phyloP scores from a whole-genome alignment of 1,140 invertebrate species.

The Panonychus citri region DNA sequence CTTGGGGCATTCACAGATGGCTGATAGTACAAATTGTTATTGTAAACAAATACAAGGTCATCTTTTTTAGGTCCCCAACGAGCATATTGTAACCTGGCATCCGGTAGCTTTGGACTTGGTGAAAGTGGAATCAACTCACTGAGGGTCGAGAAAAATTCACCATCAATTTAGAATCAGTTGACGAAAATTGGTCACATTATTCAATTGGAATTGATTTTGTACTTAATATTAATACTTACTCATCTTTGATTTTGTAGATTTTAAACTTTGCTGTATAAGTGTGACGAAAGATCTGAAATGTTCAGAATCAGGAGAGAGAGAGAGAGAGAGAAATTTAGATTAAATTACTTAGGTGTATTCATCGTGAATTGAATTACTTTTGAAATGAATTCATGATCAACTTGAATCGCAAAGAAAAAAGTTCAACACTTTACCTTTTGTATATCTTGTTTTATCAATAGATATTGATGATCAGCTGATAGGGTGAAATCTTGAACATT shows the following conservation, averaged over 20 bases:
- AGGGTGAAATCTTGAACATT: conserved; percentile 12
- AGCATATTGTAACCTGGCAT: conserved; percentile 19
- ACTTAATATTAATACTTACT: conserved; percentile 9
- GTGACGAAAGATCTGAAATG: conserved; percentile 11
- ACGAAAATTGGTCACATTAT: neutral
- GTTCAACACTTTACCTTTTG: conserved; percentile 9
- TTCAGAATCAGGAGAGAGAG: neutral
- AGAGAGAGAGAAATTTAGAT: neutral
- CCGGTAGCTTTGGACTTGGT: neutral
- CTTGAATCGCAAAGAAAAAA: no score
- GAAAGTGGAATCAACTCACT: neutral
- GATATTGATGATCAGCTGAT: conserved; percentile 12
- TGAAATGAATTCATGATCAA: neutral
- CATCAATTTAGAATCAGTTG: neutral
- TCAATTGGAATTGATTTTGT: neutral
- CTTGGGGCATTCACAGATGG: conserved; percentile 6
- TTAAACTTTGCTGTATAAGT: conserved; percentile 10
- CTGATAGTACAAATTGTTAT: conserved; percentile 23
- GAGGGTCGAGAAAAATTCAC: no score
- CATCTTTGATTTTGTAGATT: conserved; percentile 7
- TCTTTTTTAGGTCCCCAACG: conserved; percentile 20
- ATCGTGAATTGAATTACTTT: neutral
- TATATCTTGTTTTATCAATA: conserved; percentile 11
- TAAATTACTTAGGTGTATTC: neutral
- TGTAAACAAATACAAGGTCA: conserved; percentile 21